Conservation (phyloP, 2,797 vertebrate genomes). For the Furcifer pardalis region DNA sequence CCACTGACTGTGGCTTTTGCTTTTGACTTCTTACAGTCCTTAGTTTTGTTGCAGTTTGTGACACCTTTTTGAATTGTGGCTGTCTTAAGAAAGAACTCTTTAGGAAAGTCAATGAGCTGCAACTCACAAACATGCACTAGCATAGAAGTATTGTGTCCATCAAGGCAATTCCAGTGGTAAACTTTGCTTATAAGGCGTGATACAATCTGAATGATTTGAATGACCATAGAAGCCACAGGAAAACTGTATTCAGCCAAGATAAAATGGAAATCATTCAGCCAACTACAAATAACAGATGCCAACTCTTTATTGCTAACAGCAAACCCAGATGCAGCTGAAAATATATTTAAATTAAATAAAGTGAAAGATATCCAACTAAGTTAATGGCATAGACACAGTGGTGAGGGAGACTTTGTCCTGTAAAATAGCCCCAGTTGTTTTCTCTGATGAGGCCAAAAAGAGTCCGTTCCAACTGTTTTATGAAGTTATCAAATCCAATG, state of each 20-base stretch:
- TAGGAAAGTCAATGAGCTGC: background rate
- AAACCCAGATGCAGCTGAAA: slow-evolving; percentile 4
- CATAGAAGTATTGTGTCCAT: background rate
- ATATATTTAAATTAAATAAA: background rate
- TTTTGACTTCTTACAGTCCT: background rate
- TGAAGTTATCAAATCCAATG: background rate
- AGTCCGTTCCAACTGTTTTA: background rate
- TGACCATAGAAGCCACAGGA: background rate
- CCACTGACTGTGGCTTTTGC: too few relatives aligned
- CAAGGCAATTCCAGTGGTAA: background rate
- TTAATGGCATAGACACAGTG: background rate
- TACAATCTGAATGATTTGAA: background rate
- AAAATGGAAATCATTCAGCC: background rate
- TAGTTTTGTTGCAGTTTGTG: background rate
- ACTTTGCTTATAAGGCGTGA: background rate
- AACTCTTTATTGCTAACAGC: background rate
- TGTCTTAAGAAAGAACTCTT: background rate
- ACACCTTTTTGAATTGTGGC: background rate
- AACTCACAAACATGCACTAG: background rate
- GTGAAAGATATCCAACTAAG: background rate
- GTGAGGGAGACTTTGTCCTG: background rate
- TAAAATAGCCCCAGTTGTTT: slow-evolving; percentile 17
- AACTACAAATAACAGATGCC: background rate
- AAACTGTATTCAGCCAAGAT: background rate
- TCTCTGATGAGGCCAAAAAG: background rate